Evolutionary conservation across 2,113 vertebrate species (phyloP).

Genomic region (Glaucidium brasilianum): DNA sequence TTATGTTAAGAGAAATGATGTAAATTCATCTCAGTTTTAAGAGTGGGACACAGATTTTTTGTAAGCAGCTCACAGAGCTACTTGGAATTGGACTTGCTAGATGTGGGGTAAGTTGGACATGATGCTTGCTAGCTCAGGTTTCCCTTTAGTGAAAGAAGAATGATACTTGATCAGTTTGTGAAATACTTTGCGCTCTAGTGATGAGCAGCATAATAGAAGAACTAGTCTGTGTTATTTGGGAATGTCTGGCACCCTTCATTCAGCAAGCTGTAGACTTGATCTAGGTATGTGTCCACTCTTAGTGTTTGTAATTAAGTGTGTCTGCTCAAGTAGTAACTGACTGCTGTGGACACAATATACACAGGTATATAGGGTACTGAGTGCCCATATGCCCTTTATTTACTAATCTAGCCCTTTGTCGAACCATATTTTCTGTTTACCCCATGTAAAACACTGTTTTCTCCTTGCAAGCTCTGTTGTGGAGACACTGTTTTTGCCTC

Average conservation of each 20-base stretch:
- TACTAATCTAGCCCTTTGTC: background rate
- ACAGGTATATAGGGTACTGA: rapidly evolving
- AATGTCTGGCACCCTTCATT: background rate
- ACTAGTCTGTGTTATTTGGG: background rate
- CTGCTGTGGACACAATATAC: rapidly evolving
- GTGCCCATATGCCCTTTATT: rapidly evolving
- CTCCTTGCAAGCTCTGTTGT: background rate
- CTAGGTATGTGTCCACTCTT: background rate
- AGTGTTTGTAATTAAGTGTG: background rate
- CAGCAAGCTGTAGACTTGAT: rapidly evolving
- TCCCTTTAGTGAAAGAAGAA: background rate
- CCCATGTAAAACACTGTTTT: background rate
- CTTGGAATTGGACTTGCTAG: background rate
- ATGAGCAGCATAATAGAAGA: background rate
- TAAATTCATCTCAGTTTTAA: background rate
- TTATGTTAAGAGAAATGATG: background rate
- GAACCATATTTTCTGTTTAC: background rate
- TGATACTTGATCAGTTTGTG: background rate
- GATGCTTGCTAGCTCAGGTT: rapidly evolving
- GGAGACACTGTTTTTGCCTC: background rate
- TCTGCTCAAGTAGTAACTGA: background rate
- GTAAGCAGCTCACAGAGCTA: background rate
- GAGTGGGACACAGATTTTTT: background rate
- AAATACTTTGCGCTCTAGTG: background rate
- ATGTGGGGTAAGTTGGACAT: background rate